phyloP scores from a whole-genome alignment of 2,797 vertebrate species.

The Melanotaenia pygmaea region DNA sequence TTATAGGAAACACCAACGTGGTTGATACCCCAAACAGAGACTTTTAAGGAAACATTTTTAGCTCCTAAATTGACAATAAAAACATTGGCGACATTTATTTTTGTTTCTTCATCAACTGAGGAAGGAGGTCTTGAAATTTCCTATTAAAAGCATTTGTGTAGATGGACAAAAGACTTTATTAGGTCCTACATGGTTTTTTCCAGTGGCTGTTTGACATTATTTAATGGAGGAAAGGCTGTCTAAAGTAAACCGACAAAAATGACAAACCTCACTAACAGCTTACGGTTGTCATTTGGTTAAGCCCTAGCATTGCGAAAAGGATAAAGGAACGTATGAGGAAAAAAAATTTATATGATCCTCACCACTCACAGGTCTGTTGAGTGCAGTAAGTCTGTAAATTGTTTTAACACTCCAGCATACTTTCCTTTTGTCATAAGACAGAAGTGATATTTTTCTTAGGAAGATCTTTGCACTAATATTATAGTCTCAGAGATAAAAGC shows the following conservation, averaged over 20 bases:
- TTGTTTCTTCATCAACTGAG: constrained; percentile 50
- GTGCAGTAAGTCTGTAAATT: constrained; percentile 40
- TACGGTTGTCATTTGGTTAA: constrained; percentile 76
- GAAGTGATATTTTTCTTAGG: constrained; percentile 27
- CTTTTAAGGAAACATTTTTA: constrained; percentile 79
- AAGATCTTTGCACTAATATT: neutral
- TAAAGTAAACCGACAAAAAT: constrained; percentile 81
- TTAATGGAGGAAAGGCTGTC: constrained; percentile 74
- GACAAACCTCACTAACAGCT: constrained; percentile 74
- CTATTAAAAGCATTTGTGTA: constrained; percentile 71
- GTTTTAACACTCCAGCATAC: constrained; percentile 28
- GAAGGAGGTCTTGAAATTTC: constrained; percentile 60
- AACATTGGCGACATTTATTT: constrained; percentile 46
- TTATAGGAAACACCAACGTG: constrained; percentile 73
- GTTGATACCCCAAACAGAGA: constrained; percentile 73
- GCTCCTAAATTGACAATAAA: constrained; percentile 70
- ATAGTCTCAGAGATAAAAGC: constrained; percentile 7
- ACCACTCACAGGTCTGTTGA: constrained; percentile 20
- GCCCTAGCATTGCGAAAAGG: constrained; percentile 68
- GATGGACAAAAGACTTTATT: constrained; percentile 66
- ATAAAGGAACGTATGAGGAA: constrained; percentile 17
- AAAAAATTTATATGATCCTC: constrained; percentile 48
- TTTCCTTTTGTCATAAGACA: constrained; percentile 18
- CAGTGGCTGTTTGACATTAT: constrained; percentile 78
- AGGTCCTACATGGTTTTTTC: constrained; percentile 78